A percentile compares a stretch with the other conserved stretches of the same genome.
phyloP scores from a whole-genome alignment of 2,113 vertebrate genomes.

The Dinomys branickii region DNA sequence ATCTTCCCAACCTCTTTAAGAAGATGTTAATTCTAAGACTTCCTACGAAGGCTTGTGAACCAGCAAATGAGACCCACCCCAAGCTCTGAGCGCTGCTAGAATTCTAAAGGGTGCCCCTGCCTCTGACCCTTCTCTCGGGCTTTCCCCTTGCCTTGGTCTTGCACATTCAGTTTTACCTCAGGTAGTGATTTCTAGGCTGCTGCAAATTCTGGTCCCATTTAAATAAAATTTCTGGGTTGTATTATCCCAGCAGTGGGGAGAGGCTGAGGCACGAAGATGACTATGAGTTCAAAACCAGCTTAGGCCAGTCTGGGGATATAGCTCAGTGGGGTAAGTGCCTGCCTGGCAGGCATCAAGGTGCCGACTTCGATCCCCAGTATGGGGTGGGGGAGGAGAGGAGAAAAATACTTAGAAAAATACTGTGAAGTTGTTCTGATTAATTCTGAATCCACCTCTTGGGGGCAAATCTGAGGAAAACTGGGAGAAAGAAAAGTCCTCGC shows the following conservation, averaged over 20 bases:
- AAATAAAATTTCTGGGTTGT: background rate
- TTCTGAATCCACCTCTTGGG: background rate
- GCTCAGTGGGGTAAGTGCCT: no score
- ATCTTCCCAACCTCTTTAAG: conserved; percentile 35
- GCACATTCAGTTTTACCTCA: background rate
- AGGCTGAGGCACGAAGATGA: background rate
- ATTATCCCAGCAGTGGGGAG: background rate
- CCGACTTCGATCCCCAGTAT: no score
- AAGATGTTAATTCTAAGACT: background rate
- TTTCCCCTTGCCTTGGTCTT: conserved; percentile 28
- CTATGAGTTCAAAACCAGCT: background rate
- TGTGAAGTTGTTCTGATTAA: background rate
- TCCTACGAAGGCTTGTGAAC: background rate
- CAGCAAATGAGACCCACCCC: background rate
- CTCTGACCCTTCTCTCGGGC: background rate
- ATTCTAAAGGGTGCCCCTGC: background rate
- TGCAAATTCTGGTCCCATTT: background rate
- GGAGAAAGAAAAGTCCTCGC: background rate
- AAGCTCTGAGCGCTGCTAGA: background rate
- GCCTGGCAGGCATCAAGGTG: no score
- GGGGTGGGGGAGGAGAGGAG: no score
- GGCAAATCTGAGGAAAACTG: background rate
- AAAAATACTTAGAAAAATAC: background rate
- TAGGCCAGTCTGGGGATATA: no score
- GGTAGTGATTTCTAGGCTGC: background rate